Evolutionary conservation across 2,797 vertebrate genomes (phyloP).

Genomic region (Girardinus metallicus): DNA sequence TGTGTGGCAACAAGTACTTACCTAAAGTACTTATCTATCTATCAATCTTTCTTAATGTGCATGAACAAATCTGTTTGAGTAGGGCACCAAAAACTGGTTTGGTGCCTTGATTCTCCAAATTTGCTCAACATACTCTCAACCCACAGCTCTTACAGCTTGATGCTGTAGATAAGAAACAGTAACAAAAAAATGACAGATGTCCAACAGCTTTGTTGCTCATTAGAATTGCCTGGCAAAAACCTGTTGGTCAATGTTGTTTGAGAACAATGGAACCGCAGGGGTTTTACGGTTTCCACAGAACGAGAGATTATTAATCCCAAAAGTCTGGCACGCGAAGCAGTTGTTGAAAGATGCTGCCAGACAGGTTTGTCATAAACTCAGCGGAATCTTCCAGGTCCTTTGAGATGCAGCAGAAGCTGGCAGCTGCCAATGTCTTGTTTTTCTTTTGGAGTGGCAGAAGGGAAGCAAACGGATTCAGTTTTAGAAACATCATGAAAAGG

Average conservation of each 20-base stretch:
- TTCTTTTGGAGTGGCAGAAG: not conserved
- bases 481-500: not conserved
- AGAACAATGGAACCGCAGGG: not conserved
- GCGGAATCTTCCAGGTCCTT: not conserved
- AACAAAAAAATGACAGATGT: not conserved
- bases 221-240: not conserved
- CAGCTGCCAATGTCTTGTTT: not conserved
- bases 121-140: not conserved
- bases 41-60: not conserved
- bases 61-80: not conserved
- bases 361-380: not conserved
- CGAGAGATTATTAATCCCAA: not conserved
- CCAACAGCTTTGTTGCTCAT: not conserved
- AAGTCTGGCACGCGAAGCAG: not conserved
- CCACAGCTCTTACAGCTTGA: not conserved
- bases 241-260: not conserved
- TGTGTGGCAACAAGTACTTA: no score
- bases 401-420: not conserved
- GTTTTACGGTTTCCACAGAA: not conserved
- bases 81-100: not conserved
- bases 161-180: not conserved
- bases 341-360: not conserved
- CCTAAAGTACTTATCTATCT: no score
- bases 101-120: not conserved
- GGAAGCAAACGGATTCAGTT: not conserved